Evolutionary conservation across 2,797 vertebrate genomes (phyloP).

Genomic region (Pseudomugil tenellus): DNA sequence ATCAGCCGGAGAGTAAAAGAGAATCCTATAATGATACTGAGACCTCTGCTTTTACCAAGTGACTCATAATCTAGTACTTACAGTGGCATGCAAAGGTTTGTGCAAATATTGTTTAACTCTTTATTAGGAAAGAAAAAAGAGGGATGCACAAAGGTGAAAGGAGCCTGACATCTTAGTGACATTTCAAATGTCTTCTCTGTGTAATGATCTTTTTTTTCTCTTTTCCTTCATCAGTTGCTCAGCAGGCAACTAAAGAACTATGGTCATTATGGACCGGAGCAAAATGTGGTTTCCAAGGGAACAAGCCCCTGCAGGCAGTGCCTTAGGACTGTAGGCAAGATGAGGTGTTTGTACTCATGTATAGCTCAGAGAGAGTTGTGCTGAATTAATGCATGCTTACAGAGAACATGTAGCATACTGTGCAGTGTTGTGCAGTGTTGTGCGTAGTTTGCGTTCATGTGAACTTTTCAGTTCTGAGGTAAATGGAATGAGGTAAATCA

Average conservation of each 20-base stretch:
- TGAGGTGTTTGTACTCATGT: constrained; percentile 62
- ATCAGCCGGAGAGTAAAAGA: constrained; percentile 77
- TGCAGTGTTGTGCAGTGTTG: constrained; percentile 22
- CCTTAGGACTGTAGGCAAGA: constrained; percentile 58
- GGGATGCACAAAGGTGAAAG: constrained; percentile 40
- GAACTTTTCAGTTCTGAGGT: constrained; percentile 57
- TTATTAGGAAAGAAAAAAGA: constrained; percentile 25
- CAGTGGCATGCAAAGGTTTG: neutral
- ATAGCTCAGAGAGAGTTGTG: constrained; percentile 56
- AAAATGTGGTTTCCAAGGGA: constrained; percentile 81
- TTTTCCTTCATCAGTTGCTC: constrained; percentile 61
- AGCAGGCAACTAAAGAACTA: constrained; percentile 60
- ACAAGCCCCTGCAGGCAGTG: constrained; percentile 68
- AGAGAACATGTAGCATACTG: constrained; percentile 14
- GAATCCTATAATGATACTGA: constrained; percentile 56
- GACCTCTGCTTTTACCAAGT: constrained; percentile 65
- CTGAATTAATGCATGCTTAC: constrained; percentile 52
- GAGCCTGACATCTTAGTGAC: constrained; percentile 62
- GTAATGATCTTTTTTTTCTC: constrained; percentile 64
- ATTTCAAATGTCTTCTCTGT: constrained; percentile 68
- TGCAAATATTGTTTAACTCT: constrained; percentile 4
- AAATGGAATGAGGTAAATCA: constrained; percentile 72
- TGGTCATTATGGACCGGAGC: constrained; percentile 74
- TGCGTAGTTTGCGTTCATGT: constrained; percentile 33
- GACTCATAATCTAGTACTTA: constrained; percentile 18